Evolutionary conservation across 2,113 vertebrate genomes (phyloP), one percentile per base, ranked within the genome.

Genomic region (Tor tambroides): DNA sequence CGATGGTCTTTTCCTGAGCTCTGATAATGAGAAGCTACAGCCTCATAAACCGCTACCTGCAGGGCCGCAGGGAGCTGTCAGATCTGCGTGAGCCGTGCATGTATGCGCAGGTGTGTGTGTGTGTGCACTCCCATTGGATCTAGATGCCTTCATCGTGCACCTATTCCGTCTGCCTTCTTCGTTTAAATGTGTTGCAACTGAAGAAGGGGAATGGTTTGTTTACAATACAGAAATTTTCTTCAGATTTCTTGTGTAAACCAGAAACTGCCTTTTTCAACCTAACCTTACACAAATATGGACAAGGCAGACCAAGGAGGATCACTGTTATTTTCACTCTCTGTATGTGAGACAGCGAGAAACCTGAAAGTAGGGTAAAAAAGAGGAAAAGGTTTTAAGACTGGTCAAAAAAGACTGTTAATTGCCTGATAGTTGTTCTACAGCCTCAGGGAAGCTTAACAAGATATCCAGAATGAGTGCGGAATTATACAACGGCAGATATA

Each of bases 21-120:
- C 56, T 86, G 59, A 88, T 90, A 90, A 88, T 88, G 89, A 87
- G 85, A 84, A 86, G 85, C 79, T 83, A 88, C 77, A 76, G 85
- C 85, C 84, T 90, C 80, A 86, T 90, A 88, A 90, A 89, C 71
- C 38, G n/a, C 85, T 86, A 90, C 89, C 85, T 87, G 71, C 87
- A 88, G 67, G 71, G 69, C 75, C 30, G 59, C 46, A 59, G 85
- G 81, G 85, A 86, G 21, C 85, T 86, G 87, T 82, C 87, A 86
- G 79, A 85, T 54, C 38, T 26, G 8, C 21, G 8, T 46, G 32
- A 35, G 14, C 41, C 12, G 6, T 46, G 41, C 41, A 65, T 26
- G n/a, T 74, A 56, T 80, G 14, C 35, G 15, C 32, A 30, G 74
- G 49, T 28, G n/a, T 61, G 32, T 61, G 54, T 85, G 69, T 43